Base-by-base conservation (phyloP, 2,888 invertebrate species). In the Drosophila acutilabella region DNA sequence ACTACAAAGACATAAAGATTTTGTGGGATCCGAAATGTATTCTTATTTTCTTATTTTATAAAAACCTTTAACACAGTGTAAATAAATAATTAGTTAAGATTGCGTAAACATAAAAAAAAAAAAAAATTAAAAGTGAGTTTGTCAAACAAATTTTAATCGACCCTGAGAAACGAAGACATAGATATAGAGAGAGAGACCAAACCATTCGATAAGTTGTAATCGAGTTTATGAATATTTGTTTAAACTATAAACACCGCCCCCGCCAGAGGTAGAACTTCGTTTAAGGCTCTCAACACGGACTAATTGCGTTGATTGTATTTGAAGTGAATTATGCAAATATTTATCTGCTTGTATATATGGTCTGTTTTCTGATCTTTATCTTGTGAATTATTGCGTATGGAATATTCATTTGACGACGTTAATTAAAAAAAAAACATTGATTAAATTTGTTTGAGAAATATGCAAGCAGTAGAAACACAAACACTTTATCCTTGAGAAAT, bases 141-240 rank as follows among this genome's bases (percentile, higher is more conserved):
- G 50, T 30, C 51, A 64, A 69, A 64, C 42, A 74, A 69, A 45
- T 56, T 40, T 51, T 42, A 42, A 54, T 57, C 20, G 42, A 65
- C 26, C 16, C 56, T 42, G 30, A 61, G 45, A 54, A 26, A 51
- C 20, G 53, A 20, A 47, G 47, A 40, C n/a, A 18, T 4, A 30
- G 18, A 16, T 5, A 23, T 5, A 23, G 23, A 3, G 23, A 23
- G 23, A 23, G 36, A 50, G 50, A 50, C 44, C 14, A 44, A 54
- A 54, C 33, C 33, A 53, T 26, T 26, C 68, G 47, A 59, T 52
- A 51, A 62, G 45, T 54, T 51, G 20, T 42, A 33, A 41, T 36
- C 47, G 45, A 62, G 69, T 62, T 54, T 77, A 77, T 76, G 77
- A 76, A 70, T 73, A 57, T 73, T 65, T 73, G 57, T 73, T 66